Percentiles rank a stretch among this genome's conserved stretches.
phyloP scores from a whole-genome alignment of 2,888 invertebrate genomes.

The Drosophila demipolita region DNA sequence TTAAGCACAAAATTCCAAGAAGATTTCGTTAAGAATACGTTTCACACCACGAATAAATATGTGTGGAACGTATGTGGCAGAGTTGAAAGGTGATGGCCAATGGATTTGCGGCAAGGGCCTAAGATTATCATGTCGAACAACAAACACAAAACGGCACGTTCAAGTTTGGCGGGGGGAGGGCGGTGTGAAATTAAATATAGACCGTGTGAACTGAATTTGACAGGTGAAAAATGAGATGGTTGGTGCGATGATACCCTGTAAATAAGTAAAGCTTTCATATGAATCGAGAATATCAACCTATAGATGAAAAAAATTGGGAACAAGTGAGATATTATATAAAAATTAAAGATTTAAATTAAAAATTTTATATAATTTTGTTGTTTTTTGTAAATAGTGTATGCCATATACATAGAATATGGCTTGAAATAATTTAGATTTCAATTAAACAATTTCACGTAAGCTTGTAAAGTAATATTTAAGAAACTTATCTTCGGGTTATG shows the following conservation, averaged over 20 bases:
- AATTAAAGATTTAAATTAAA: background rate
- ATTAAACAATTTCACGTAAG: background rate
- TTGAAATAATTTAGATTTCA: too few species aligned
- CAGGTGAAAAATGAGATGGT: conserved; percentile 16
- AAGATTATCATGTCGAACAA: conserved; percentile 51
- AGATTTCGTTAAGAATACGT: conserved; percentile 62
- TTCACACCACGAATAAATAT: conserved; percentile 17
- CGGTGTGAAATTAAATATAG: conserved; percentile 3
- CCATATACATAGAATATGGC: background rate
- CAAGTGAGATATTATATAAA: background rate
- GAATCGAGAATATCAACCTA: background rate
- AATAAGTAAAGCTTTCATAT: background rate
- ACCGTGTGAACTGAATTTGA: conserved; percentile 31
- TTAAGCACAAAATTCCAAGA: conserved; percentile 53
- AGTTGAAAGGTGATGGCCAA: conserved; percentile 46
- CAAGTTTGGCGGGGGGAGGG: background rate
- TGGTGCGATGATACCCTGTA: conserved; percentile 17
- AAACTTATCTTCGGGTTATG: background rate
- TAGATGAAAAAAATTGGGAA: background rate
- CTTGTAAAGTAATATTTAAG: background rate
- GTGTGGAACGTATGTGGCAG: conserved; percentile 4
- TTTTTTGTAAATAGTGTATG: background rate
- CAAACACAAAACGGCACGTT: conserved; percentile 21
- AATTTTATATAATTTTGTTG: background rate
- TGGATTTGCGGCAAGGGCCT: conserved; percentile 60